Evolutionary conservation across 1,140 invertebrate genomes (phyloP).

Genomic region (Dreissena rostriformis): DNA sequence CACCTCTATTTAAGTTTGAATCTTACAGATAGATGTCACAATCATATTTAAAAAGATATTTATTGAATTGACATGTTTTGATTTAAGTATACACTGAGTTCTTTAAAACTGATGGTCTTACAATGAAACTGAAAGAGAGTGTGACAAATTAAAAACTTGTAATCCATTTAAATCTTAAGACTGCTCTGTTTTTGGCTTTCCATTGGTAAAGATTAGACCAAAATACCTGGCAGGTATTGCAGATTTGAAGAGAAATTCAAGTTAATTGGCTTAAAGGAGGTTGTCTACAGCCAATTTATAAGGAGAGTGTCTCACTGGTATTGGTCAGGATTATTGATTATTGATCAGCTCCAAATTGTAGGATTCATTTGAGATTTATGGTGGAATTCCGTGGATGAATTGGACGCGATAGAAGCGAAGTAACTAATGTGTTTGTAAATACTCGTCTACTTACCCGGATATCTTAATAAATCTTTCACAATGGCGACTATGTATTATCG

Average conservation of each 20-base stretch:
- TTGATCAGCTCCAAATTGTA: slow-evolving; percentile 40
- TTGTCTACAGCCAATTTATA: slow-evolving; percentile 47
- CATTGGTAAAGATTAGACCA: not conserved
- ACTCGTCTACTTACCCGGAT: not conserved
- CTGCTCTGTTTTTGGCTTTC: not conserved
- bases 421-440: slow-evolving; percentile 15
- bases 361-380: slow-evolving; percentile 15
- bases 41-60: too few species aligned
- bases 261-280: not conserved
- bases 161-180: slow-evolving; percentile 38
- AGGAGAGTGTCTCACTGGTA: slow-evolving; percentile 27
- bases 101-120: too few species aligned
- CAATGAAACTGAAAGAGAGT: not conserved
- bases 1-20: too few species aligned
- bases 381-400: not conserved
- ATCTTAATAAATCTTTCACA: slow-evolving; percentile 51
- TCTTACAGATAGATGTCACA: too few species aligned
- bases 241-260: too few species aligned
- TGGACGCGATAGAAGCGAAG: not conserved
- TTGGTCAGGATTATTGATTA: slow-evolving; percentile 13
- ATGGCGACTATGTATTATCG: slow-evolving; percentile 80
- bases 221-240: not conserved
- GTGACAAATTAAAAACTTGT: slow-evolving; percentile 34
- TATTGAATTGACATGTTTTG: too few species aligned
- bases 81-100: too few species aligned